phyloP scores from a whole-genome alignment of 2,888 invertebrate species.

The Dolichopus griseipennis region DNA sequence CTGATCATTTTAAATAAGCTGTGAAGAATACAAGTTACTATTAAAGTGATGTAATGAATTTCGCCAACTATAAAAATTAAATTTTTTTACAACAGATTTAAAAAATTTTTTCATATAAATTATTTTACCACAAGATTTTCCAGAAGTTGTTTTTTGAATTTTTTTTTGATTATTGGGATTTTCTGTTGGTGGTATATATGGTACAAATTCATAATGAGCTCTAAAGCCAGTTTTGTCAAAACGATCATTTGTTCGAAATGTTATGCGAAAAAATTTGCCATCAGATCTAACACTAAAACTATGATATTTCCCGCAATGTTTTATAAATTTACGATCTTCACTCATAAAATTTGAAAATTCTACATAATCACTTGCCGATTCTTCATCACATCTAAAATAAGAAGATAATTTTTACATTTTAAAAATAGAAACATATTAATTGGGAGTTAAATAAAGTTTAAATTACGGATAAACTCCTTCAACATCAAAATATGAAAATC shows the following conservation, averaged over 20 bases:
- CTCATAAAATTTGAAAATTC: conserved; percentile 93
- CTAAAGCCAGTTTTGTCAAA: conserved; percentile 92
- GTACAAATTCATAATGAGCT: conserved; percentile 79
- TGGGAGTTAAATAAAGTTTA: no score
- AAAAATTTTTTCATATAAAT: background rate
- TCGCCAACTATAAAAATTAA: background rate
- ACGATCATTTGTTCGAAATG: conserved; percentile 87
- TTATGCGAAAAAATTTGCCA: conserved; percentile 86
- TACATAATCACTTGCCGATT: conserved; percentile 89
- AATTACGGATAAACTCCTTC: conserved; percentile 90
- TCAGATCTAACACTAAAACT: conserved; percentile 80
- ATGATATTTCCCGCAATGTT: conserved; percentile 65
- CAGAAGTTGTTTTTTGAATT: background rate
- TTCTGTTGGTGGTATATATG: conserved; percentile 44
- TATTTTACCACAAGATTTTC: background rate
- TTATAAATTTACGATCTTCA: conserved; percentile 77
- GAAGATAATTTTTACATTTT: background rate
- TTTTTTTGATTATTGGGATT: conserved; percentile 23
- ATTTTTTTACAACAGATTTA: background rate
- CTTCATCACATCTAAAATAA: conserved; percentile 68
- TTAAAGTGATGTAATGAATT: background rate
- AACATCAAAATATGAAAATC: conserved; percentile 86
- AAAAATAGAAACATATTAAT: background rate
- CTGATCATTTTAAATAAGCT: background rate
- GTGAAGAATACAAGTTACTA: background rate